Evolutionary conservation across 2,113 vertebrate species (phyloP), one percentile per base, ranked within the genome.

Genomic region (Triplophysa tibetana): DNA sequence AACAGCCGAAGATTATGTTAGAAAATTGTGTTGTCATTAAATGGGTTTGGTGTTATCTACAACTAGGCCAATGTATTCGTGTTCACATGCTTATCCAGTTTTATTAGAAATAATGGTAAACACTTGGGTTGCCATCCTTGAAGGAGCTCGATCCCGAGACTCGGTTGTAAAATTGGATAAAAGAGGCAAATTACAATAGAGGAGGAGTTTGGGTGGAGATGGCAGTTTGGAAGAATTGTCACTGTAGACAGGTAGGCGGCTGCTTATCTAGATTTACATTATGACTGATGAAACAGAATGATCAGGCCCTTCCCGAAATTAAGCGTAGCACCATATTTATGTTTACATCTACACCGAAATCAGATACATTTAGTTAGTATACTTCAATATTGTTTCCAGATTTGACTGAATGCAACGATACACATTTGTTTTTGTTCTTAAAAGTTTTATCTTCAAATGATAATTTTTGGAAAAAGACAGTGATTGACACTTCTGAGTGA

Each of bases 1-100:
- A 48, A 45, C 76, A 78, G 72, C 43, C 74, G 70, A 56, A 56
- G 75, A 70, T 73, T 75, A 64, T 67, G 83, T n/a, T 45, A 38
- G 72, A 83, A 69, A 76, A 16, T 60, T 23, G 17, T 33, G 23
- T 72, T 52, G 50, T 58, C 8, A 16, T n/a, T 58, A 10, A n/a
- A 23, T 33, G 23, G 50, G 26, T 58, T 72, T 72, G 52, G 33
- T 58, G 38, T 72, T 1, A 56, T 6, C 17, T 54, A 45, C 43
- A 45, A 45, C 43, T 45, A 45, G 43, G 43, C 43, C 11, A 45
- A 11, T 45, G 11, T 12, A 12, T 45, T 11, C 0, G 8, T 45
- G 33, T 45, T 45, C 43, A 45, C 43, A 9, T 12, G 11, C 43
- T 5, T 10, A 45, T 11, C 43, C 43, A 45, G 33, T 38, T 38